A percentile compares a stretch with the other conserved stretches of the same genome.
Evolutionary conservation across 2,797 vertebrate species (phyloP).

Genomic region (Chaunax sp.): DNA sequence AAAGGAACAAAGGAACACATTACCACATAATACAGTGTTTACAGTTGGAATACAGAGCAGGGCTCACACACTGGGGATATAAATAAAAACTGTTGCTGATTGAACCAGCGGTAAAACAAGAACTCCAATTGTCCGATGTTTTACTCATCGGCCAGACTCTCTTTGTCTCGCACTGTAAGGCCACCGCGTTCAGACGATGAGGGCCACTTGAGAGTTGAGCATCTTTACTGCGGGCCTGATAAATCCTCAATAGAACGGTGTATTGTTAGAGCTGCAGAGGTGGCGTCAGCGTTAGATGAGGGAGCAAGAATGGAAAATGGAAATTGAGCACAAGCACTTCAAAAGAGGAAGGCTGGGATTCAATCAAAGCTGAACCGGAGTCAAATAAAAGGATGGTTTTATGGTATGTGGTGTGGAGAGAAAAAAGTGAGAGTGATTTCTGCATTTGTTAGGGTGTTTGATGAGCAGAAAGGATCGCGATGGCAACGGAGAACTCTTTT

Average conservation of each 20-base stretch:
- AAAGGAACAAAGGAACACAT: conserved; percentile 6
- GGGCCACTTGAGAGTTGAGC: conserved; percentile 38
- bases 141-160: conserved; percentile 17
- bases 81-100: conserved; percentile 33
- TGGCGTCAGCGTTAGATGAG: conserved; percentile 29
- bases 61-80: not conserved
- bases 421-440: conserved; percentile 12
- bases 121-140: conserved; percentile 15
- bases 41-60: not conserved
- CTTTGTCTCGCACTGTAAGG: conserved; percentile 15
- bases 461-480: not conserved
- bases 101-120: conserved; percentile 28
- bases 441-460: not conserved
- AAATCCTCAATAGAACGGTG: conserved; percentile 28
- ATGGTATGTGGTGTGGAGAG: not conserved
- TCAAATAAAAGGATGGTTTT: conserved; percentile 23
- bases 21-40: conserved; percentile 23
- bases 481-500: conserved; percentile 5
- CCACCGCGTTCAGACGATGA: not conserved
- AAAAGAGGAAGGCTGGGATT: conserved; percentile 50
- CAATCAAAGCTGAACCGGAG: conserved; percentile 45
- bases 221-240: conserved; percentile 31
- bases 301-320: conserved; percentile 34
- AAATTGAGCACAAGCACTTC: conserved; percentile 57
- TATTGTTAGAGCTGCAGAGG: conserved; percentile 31